A percentile compares a stretch with the other conserved stretches of the same genome.
These are phyloP conservation scores for Plutomurus gul DNA, from an alignment of 1,140 invertebrate species.

Conservation along the genomic window DNA sequence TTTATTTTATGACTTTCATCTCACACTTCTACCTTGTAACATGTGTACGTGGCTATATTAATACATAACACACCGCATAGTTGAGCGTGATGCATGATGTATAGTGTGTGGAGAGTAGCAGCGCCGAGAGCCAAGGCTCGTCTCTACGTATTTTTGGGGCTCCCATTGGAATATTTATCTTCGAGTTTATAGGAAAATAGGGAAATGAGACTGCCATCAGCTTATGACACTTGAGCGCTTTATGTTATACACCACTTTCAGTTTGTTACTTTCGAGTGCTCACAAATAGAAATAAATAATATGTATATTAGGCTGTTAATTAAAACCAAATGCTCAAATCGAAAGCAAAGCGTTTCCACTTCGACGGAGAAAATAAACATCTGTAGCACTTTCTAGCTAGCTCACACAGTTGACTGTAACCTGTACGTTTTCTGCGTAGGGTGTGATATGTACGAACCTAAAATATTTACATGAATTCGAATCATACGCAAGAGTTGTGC, in stretches of 20 bases:
- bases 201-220: constrained; percentile 8
- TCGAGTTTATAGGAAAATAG: constrained; percentile 4
- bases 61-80: neutral
- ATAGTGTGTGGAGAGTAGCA: neutral
- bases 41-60: constrained; percentile 5
- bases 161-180: neutral
- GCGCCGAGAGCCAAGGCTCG: no score
- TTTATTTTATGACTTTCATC: constrained; percentile 25
- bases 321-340: no score
- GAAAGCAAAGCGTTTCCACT: no score
- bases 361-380: no score
- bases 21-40: neutral
- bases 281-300: neutral
- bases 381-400: no score
- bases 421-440: no score
- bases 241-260: neutral
- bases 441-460: no score
- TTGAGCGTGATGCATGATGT: neutral
- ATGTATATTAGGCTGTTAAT: no score
- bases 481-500: no score
- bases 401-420: no score
- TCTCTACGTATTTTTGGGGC: neutral
- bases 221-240: neutral
- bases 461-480: no score
- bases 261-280: neutral